These are phyloP conservation scores for Phortica okadai DNA, from an alignment of 2,888 invertebrate species.

Conservation along the genomic window DNA sequence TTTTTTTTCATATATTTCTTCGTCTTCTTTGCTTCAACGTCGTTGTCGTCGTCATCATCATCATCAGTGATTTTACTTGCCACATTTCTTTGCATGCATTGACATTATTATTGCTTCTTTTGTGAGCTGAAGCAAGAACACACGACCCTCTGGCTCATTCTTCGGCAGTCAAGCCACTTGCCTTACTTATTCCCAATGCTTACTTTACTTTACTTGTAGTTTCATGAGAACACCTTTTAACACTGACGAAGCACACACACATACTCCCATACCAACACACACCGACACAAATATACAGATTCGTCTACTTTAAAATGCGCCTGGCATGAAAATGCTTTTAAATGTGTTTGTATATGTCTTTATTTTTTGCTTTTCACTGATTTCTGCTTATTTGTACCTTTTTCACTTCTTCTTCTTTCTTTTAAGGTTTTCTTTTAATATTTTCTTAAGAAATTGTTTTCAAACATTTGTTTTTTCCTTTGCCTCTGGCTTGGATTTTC, in stretches of 20 bases:
- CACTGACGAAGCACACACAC: not conserved
- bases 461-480: not conserved
- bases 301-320: not conserved
- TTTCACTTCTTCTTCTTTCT: constrained; percentile 3
- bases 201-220: not conserved
- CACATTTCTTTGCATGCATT: constrained; percentile 11
- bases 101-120: constrained; percentile 44
- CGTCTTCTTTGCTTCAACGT: constrained; percentile 1
- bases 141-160: no score
- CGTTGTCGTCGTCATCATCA: no score
- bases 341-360: not conserved
- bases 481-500: not conserved
- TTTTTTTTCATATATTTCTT: no score
- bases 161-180: constrained; percentile 9
- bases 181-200: not conserved
- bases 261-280: not conserved
- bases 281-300: not conserved
- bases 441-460: not conserved
- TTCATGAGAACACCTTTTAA: not conserved
- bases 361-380: not conserved
- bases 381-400: not conserved
- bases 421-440: constrained; percentile 16
- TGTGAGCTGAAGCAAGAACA: no score
- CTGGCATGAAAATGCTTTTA: constrained; percentile 12
- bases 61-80: not conserved